Conservation (phyloP, 2,797 vertebrate genomes). For the Pangasius djambal region DNA sequence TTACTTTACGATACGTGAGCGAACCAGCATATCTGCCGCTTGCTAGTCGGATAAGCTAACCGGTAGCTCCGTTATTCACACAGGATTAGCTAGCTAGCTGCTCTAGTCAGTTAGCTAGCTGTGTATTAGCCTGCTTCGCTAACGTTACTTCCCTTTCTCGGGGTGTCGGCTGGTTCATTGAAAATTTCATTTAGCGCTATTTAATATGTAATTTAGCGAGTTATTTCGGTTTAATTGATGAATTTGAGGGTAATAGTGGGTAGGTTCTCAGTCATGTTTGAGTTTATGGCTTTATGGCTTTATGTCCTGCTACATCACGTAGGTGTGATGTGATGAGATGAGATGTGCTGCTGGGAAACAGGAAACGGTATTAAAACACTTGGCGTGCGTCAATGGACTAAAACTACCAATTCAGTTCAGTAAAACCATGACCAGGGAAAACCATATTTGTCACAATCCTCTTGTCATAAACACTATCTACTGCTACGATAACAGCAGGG, state of each 20-base stretch:
- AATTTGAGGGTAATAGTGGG: too few relatives aligned
- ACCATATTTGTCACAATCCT: too few relatives aligned
- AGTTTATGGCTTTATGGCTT: not conserved
- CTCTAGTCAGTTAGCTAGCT: not conserved
- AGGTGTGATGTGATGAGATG: not conserved
- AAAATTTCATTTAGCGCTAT: not conserved
- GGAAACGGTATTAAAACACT: not conserved
- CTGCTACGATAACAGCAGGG: too few relatives aligned
- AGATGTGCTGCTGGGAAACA: conserved; percentile 1
- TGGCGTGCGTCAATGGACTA: too few relatives aligned
- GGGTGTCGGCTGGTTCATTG: not conserved
- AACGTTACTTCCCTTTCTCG: conserved; percentile 5
- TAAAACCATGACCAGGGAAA: too few relatives aligned
- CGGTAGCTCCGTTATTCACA: conserved; percentile 35
- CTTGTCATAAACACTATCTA: too few relatives aligned
- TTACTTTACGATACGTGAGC: not conserved
- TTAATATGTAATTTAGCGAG: not conserved
- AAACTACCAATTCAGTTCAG: too few relatives aligned
- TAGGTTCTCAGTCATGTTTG: not conserved
- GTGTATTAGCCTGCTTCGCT: not conserved
- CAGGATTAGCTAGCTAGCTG: conserved; percentile 2
- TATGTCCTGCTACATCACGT: not conserved
- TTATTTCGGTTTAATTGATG: not conserved
- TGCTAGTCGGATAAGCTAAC: conserved; percentile 22
- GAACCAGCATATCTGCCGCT: not conserved